Conservation (phyloP, 2,888 invertebrate genomes). For the Platycnemis pennipes region DNA sequence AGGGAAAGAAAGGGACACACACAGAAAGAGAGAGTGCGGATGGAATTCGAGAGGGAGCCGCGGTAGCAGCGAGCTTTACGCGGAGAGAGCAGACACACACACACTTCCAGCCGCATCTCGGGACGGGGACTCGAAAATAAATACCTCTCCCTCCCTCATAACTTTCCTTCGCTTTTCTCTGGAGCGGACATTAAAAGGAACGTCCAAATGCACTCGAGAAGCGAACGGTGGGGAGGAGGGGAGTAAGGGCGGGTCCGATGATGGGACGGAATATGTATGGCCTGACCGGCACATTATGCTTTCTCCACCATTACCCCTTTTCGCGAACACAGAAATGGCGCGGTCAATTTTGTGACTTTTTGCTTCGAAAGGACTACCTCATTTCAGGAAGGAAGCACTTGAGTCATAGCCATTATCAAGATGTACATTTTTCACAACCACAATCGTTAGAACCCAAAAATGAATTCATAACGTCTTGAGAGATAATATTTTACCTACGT, state of each 20-base stretch:
- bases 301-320: neutral
- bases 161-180: slow-evolving; percentile 28
- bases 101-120: neutral
- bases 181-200: neutral
- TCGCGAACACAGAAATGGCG: neutral
- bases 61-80: neutral
- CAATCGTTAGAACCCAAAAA: too few relatives aligned
- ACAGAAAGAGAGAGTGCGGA: neutral
- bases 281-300: neutral
- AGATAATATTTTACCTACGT: too few relatives aligned
- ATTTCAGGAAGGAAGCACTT: neutral
- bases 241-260: neutral
- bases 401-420: too few relatives aligned
- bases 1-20: too few relatives aligned
- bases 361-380: neutral
- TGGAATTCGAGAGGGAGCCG: neutral
- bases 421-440: too few relatives aligned
- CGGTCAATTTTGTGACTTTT: neutral
- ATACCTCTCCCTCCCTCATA: neutral
- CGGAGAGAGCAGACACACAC: neutral
- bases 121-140: neutral
- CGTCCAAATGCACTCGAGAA: neutral
- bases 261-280: neutral
- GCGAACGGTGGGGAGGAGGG: neutral
- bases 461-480: too few relatives aligned